A percentile compares a stretch with the other conserved stretches of the same genome.
Evolutionary conservation across 2,888 invertebrate species (phyloP).

Genomic region (Toxonevra muliebris): DNA sequence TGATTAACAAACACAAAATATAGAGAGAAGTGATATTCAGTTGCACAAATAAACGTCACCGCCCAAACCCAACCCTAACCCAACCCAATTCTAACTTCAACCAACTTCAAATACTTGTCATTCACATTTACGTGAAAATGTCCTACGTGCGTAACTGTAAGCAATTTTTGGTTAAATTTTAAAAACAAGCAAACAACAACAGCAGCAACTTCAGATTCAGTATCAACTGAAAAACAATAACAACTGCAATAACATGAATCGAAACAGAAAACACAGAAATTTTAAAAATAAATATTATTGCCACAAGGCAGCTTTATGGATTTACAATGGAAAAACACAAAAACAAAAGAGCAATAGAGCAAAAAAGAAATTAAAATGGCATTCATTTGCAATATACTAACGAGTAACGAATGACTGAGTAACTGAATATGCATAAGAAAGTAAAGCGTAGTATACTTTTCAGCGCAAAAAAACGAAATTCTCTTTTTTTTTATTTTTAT

Average conservation of each 20-base stretch:
- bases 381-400: conserved; percentile 21
- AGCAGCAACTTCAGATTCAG: neutral
- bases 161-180: neutral
- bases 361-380: conserved; percentile 7
- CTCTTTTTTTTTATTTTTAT: too few species aligned
- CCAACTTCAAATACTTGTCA: too few species aligned
- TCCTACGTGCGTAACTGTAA: neutral
- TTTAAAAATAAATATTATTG: too few species aligned
- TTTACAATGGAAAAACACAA: neutral
- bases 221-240: neutral
- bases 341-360: conserved; percentile 4
- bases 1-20: too few species aligned
- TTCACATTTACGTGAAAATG: too few species aligned
- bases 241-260: neutral
- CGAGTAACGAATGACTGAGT: conserved; percentile 16
- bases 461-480: too few species aligned
- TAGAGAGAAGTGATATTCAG: too few species aligned
- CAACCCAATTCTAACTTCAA: too few species aligned
- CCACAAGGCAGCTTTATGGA: too few species aligned
- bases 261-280: neutral
- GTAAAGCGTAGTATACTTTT: too few species aligned
- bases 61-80: too few species aligned
- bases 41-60: too few species aligned
- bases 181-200: conserved; percentile 7
- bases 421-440: neutral